Evolutionary conservation across 2,888 invertebrate species (phyloP).

Genomic region (Tachystola acroxantha): DNA sequence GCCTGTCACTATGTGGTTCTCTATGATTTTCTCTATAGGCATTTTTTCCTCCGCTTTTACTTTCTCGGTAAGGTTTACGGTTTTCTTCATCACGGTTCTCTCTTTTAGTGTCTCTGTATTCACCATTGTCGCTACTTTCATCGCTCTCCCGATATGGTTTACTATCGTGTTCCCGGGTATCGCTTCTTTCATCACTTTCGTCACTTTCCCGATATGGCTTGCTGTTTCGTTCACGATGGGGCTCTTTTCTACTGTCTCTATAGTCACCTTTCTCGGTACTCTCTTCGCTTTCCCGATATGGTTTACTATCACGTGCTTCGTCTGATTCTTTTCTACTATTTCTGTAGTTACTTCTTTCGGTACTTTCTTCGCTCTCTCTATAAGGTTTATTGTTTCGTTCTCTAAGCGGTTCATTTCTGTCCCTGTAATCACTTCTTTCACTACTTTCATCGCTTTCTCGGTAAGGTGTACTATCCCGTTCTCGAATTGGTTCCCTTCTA

Average conservation of each 20-base stretch:
- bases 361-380: neutral
- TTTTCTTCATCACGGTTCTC: neutral
- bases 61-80: constrained; percentile 3
- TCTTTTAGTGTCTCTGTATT: neutral
- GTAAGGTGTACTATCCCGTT: neutral
- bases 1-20: neutral
- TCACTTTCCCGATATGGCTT: neutral
- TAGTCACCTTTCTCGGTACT: neutral
- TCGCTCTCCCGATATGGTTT: neutral
- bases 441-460: neutral
- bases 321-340: neutral
- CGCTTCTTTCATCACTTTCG: neutral
- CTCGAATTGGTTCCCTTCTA: neutral
- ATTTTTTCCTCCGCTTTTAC: neutral
- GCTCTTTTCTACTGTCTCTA: neutral
- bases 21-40: neutral
- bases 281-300: neutral
- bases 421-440: neutral
- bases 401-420: neutral
- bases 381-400: neutral
- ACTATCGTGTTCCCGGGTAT: neutral
- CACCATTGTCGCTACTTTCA: neutral
- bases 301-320: neutral
- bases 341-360: neutral
- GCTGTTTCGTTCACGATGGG: neutral